Percentiles rank a stretch among this genome's conserved stretches.
phyloP scores from a whole-genome alignment of 1,140 invertebrate genomes.

The Bombyx mori region ASM3026992v2 NC_085133.1:9636501-9637000 shows the following conservation, averaged over 20 bases:
- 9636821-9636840: conserved; percentile 37
- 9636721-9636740: conserved; percentile 20
- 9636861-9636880: conserved; percentile 36
- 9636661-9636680: conserved; percentile 23
- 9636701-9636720: conserved; percentile 29
- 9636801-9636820: conserved; percentile 36
- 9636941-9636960: conserved; percentile 37
- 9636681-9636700: conserved; percentile 28
- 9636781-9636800: conserved; percentile 38
- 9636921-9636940: conserved; percentile 37
- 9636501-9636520: too few species aligned
- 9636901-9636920: conserved; percentile 32
- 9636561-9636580: conserved; percentile 10
- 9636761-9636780: conserved; percentile 23
- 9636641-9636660: conserved; percentile 30
- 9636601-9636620: conserved; percentile 32
- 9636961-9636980: conserved; percentile 29
- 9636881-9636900: conserved; percentile 40
- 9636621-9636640: conserved; percentile 37
- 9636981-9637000: conserved; percentile 32
- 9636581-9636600: conserved; percentile 29
- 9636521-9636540: too few species aligned
- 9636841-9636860: conserved; percentile 39
- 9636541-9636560: too few species aligned
- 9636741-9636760: conserved; percentile 30